Percentiles rank a stretch among this genome's conserved stretches.
These are phyloP conservation scores for Beris chalybata DNA, from an alignment of 2,888 invertebrate genomes.

Conservation along the genomic window DNA sequence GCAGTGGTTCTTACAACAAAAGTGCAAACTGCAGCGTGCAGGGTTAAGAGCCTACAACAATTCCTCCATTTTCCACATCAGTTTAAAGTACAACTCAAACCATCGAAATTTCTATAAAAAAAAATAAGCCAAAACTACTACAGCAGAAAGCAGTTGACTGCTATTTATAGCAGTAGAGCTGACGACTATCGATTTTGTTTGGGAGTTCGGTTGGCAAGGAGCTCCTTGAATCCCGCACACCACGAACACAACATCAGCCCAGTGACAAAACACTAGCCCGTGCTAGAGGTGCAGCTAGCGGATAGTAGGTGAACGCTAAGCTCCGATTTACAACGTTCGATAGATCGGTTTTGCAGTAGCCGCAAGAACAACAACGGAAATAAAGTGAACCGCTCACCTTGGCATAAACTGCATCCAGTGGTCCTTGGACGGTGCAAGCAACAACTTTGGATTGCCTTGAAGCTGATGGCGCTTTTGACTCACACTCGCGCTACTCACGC, in stretches of 20 bases:
- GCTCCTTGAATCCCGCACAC: slow-evolving; percentile 24
- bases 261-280: slow-evolving; percentile 11
- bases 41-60: not conserved
- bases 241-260: not conserved
- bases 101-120: not conserved
- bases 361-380: slow-evolving; percentile 21
- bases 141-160: slow-evolving; percentile 2
- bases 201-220: slow-evolving; percentile 30
- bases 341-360: slow-evolving; percentile 1
- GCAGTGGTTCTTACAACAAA: too few relatives aligned
- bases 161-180: slow-evolving; percentile 26
- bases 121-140: slow-evolving; percentile 2
- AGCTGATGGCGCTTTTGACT: too few relatives aligned
- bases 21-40: not conserved
- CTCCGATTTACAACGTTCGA: not conserved
- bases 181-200: slow-evolving; percentile 30
- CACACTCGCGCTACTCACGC: too few relatives aligned
- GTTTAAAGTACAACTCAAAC: not conserved
- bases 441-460: not conserved
- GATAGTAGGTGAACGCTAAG: not conserved
- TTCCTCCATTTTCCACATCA: not conserved
- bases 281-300: not conserved
- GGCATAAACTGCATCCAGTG: slow-evolving; percentile 25
- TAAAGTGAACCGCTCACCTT: slow-evolving; percentile 15
- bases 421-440: slow-evolving; percentile 26